Evolutionary conservation across 2,888 invertebrate genomes (phyloP), one percentile per base, ranked within the genome.

Genomic region (Cryptus armator): DNA sequence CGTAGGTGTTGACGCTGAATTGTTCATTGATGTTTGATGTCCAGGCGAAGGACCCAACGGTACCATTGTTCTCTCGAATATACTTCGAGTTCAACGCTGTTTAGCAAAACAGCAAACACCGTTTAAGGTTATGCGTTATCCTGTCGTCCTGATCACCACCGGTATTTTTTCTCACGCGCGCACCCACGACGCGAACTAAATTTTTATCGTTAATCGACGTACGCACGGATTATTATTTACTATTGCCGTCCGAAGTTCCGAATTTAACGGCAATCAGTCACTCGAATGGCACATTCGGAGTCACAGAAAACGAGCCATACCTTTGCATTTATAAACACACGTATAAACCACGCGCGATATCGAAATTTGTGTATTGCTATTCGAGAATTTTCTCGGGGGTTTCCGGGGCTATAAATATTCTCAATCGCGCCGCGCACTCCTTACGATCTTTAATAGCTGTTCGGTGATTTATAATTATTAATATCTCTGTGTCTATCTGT

Each of bases 41-140:
- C 94, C 96, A 90, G 96, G 95, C 91, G 96, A 95, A 90, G 96
- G 95, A 92, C 96, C 96, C 93, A 96, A 95, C 92, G 96, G 96
- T 94, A 97, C 96, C 97, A 97, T 97, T 88, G 87, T 92, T 32
- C 1, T 2, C 16, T 71, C 77, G 32, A 32, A 16, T 53, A 32
- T 29, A 62, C 29, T 62, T 7, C 29, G 14, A 32, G 14, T 2
- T 29, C 62, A 14, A 62, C 62, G 14, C 62, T 62, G 29, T 29
- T 59, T 19, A 29, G 19, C 24, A 37, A 46, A 29, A 62, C 43
- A 19, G 76, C 44, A 0, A 32, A 16, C 14, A 29, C 14, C 9
- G 2, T 68, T 78, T 68, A 16, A 82, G 84, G 84, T 85, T 85
- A 85, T 70, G 12, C 66, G 24, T 24, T 24, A 24, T 24, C 24